Base-by-base conservation (phyloP, 2,888 invertebrate genomes). In the Plagodis pulveraria region DNA sequence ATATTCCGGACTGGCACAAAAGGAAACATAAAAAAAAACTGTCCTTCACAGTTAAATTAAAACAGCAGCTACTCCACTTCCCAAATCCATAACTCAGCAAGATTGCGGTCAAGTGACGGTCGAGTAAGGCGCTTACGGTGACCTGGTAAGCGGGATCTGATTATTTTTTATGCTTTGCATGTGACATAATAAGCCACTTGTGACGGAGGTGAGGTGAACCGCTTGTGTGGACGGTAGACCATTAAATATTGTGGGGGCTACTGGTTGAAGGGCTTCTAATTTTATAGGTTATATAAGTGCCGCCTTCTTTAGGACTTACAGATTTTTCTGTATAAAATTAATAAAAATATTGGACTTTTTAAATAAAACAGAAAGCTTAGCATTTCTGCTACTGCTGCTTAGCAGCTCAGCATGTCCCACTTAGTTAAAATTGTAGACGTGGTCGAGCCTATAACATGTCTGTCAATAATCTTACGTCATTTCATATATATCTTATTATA, bases 21-120 rank as follows among this genome's bases (percentile, higher is more conserved):
- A 10, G 22, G 12, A 34, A 50, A 9, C 33, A 6, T 46, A 42
- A 32, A 42, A 41, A 44, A 53, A 52, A 53, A 40, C 6, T 36
- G 40, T 10, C 10, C 10, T 10, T 10, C 8, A 40, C 40, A 40
- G 10, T 40, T 40, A 35, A 36, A 52, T 46, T 50, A 35, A 52
- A 49, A 42, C 12, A 54, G 12, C 32, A 45, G 49, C 60, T 42
- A 61, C 56, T 56, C 60, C 36, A 61, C 51, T 35, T 36, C 47
- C 55, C 46, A 48, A 61, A 56, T 52, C 60, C 60, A 61, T 61
- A 61, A 61, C 49, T 61, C 52, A 56, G 52, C 70, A 70, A 74
- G 72, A 83, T 81, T 74, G 80, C 83, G 87, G 86, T 86, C 85
- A 87, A 89, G 83, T 83, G 81, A 74, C 70, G 65, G 62, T 65